Evolutionary conservation across 1,140 invertebrate genomes (phyloP).

Genomic region (Microplitis demolitor): DNA sequence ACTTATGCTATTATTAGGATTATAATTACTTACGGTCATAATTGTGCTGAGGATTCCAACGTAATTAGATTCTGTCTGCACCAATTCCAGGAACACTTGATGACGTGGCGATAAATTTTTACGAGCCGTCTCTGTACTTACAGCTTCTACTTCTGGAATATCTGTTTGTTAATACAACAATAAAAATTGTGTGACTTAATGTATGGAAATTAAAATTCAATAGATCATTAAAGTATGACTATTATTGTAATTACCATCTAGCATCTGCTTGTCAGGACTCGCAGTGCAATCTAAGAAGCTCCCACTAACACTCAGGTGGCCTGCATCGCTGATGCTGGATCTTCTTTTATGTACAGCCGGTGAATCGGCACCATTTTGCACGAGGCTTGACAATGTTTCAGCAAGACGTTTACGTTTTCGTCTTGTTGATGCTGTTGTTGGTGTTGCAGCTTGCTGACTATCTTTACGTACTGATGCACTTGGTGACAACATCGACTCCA

Average conservation of each 20-base stretch:
- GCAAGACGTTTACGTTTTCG: conserved; percentile 78
- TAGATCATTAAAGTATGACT: neutral
- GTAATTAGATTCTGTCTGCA: conserved; percentile 97
- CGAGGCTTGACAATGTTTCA: conserved; percentile 64
- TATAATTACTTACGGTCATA: conserved; percentile 70
- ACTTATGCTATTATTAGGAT: neutral
- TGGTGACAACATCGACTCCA: conserved; percentile 65
- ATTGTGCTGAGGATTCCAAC: conserved; percentile 93
- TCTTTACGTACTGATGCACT: conserved; percentile 56
- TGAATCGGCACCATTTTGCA: conserved; percentile 61
- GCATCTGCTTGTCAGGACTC: conserved; percentile 72
- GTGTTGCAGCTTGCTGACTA: conserved; percentile 59
- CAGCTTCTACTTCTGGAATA: conserved; percentile 63
- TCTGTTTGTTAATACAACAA: conserved; percentile 50
- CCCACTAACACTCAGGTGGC: conserved; percentile 80
- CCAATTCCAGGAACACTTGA: conserved; percentile 90
- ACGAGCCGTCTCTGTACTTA: conserved; percentile 65
- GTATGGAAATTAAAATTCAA: too few relatives aligned
- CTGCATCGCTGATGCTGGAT: conserved; percentile 82
- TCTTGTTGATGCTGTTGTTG: conserved; percentile 57
- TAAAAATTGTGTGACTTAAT: too few relatives aligned
- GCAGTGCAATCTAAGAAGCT: conserved; percentile 86
- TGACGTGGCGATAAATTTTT: conserved; percentile 78
- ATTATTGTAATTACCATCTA: conserved; percentile 61
- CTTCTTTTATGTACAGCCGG: conserved; percentile 74